Percentiles rank a stretch among this genome's conserved stretches.
phyloP scores from a whole-genome alignment of 2,888 invertebrate genomes.

The Lissonota sp. region DNA sequence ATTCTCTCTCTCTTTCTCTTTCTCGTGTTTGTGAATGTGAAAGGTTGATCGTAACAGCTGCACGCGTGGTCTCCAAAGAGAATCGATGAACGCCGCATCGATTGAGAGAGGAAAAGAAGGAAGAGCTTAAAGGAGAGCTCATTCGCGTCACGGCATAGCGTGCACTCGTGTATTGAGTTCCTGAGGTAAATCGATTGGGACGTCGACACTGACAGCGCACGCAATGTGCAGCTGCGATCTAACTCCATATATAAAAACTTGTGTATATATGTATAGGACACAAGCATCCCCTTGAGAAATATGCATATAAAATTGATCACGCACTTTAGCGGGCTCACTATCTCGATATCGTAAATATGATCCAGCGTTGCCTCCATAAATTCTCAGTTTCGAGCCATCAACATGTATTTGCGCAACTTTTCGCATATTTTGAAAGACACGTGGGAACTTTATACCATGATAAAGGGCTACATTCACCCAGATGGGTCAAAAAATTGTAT shows the following conservation, averaged over 20 bases:
- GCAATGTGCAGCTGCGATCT: conserved; percentile 64
- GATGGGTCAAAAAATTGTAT: no score
- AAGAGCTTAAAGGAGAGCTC: conserved; percentile 16
- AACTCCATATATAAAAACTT: conserved; percentile 11
- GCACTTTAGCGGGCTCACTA: neutral
- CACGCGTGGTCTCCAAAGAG: conserved; percentile 39
- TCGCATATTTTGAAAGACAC: no score
- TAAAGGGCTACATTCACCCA: no score
- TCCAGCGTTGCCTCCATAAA: no score
- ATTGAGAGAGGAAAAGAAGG: no score
- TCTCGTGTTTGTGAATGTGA: conserved; percentile 33
- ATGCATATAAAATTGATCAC: neutral
- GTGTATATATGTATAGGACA: neutral
- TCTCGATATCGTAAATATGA: no score
- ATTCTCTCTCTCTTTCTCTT: no score
- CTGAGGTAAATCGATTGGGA: conserved; percentile 65
- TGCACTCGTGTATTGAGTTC: conserved; percentile 58
- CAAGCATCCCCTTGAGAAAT: neutral
- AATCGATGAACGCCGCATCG: conserved; percentile 44
- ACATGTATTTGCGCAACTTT: no score
- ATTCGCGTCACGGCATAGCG: conserved; percentile 35
- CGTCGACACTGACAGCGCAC: conserved; percentile 60
- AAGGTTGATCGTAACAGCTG: conserved; percentile 57
- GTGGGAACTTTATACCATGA: no score
- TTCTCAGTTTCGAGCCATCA: no score